Percentiles rank a stretch among this genome's conserved stretches.
These are phyloP conservation scores for Myotis vivesi DNA, from an alignment of 2,797 vertebrate species.

Conservation along the genomic window DNA sequence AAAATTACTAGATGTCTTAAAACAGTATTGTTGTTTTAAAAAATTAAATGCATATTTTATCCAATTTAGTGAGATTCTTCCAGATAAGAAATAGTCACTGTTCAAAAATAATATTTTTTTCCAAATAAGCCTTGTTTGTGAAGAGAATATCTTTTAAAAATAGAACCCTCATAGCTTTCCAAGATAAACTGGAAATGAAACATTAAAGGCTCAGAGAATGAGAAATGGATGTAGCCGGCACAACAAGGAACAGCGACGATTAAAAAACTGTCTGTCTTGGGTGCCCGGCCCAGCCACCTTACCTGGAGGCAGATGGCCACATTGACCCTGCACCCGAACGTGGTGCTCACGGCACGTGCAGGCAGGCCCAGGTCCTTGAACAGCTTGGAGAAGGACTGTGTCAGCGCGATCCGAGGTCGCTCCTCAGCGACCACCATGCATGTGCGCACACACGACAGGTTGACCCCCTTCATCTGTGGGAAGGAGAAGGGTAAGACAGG, in stretches of 20 bases:
- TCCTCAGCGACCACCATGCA: slow-evolving; percentile 99
- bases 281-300: slow-evolving; percentile 61
- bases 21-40: background rate
- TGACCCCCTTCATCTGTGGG: slow-evolving; percentile 90
- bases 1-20: background rate
- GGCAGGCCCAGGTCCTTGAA: slow-evolving; percentile 98
- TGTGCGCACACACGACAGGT: slow-evolving; percentile 95
- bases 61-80: background rate
- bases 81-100: background rate
- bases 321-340: slow-evolving; percentile 97
- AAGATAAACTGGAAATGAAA: background rate
- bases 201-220: background rate
- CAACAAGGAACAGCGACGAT: background rate
- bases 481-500: too few relatives aligned
- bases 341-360: slow-evolving; percentile 95
- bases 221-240: background rate
- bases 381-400: slow-evolving; percentile 97
- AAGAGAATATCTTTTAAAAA: background rate
- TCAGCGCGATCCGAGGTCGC: slow-evolving; percentile 91
- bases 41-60: background rate
- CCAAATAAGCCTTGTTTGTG: background rate
- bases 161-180: background rate
- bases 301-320: slow-evolving; percentile 98
- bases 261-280: background rate
- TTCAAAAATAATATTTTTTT: background rate